Conservation (phyloP, 1,140 invertebrate species). For the Anastrepha obliqua region DNA sequence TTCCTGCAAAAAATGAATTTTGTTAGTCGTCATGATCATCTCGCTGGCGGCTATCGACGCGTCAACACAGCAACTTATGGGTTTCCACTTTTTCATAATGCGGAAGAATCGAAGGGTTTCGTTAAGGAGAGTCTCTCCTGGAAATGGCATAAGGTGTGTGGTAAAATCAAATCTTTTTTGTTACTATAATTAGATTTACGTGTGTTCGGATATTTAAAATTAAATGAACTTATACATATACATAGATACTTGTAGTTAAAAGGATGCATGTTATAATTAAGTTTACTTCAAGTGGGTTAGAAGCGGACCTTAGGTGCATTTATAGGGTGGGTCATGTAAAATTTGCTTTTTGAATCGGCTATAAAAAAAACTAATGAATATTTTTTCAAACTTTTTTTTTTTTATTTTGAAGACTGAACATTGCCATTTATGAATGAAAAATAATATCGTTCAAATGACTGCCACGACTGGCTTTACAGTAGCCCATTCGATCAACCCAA, state of each 20-base stretch:
- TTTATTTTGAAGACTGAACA: no score
- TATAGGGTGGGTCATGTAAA: no score
- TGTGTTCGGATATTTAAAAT: background rate
- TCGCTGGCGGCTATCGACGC: conserved; percentile 56
- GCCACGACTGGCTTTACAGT: no score
- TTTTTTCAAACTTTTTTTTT: no score
- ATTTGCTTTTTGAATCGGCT: no score
- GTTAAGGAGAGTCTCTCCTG: conserved; percentile 57
- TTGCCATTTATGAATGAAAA: no score
- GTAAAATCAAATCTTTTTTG: background rate
- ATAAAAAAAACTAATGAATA: no score
- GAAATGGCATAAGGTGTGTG: conserved; percentile 59
- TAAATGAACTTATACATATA: background rate
- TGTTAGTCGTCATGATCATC: conserved; percentile 58
- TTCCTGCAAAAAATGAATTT: conserved; percentile 58
- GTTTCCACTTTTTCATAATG: conserved; percentile 46
- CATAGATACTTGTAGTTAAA: background rate
- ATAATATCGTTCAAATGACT: no score
- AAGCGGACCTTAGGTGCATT: no score
- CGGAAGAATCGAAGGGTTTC: conserved; percentile 29
- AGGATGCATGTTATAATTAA: background rate
- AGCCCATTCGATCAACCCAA: no score
- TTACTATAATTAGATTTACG: no score
- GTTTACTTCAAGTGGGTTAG: no score
- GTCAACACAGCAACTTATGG: conserved; percentile 56